Percentiles rank a stretch among this genome's conserved stretches.
These are phyloP conservation scores for Alosa alosa DNA, from an alignment of 2,113 vertebrate genomes.

Conservation along the genomic window DNA sequence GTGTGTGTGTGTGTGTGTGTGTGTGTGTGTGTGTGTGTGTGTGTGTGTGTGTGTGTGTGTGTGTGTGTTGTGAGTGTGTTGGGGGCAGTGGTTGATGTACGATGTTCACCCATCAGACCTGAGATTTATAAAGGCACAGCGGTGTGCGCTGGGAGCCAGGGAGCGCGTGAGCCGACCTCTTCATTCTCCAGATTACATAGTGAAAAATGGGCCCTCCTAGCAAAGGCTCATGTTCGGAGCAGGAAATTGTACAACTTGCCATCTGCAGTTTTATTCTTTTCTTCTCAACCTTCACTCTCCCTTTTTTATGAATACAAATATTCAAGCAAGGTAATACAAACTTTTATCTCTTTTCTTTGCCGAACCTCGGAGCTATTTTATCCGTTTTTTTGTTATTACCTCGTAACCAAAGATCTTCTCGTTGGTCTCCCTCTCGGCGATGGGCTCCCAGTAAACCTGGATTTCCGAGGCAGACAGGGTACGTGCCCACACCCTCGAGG, in stretches of 20 bases:
- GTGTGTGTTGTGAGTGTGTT: constrained; percentile 38
- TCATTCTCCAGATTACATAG: constrained; percentile 51
- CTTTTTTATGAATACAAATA: constrained; percentile 27
- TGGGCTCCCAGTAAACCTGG: constrained; percentile 80
- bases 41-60: not conserved
- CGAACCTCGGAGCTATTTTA: not conserved
- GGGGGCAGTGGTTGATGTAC: constrained; percentile 44
- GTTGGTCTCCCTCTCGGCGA: constrained; percentile 70
- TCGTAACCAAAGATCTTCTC: constrained; percentile 83
- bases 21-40: constrained; percentile 3
- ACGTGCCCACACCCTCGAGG: constrained; percentile 65
- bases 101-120: constrained; percentile 53
- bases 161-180: constrained; percentile 46
- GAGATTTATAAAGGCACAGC: constrained; percentile 46
- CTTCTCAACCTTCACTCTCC: constrained; percentile 31
- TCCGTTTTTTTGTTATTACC: constrained; percentile 62
- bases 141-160: constrained; percentile 23
- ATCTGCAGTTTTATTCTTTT: constrained; percentile 35
- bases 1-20: not conserved
- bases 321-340: not conserved
- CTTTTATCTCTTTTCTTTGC: constrained; percentile 16
- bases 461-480: constrained; percentile 78
- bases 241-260: constrained; percentile 47
- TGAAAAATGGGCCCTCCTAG: constrained; percentile 43
- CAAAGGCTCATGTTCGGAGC: constrained; percentile 35